Conservation (phyloP, 2,888 invertebrate genomes). For the Callimorpha dominula region DNA sequence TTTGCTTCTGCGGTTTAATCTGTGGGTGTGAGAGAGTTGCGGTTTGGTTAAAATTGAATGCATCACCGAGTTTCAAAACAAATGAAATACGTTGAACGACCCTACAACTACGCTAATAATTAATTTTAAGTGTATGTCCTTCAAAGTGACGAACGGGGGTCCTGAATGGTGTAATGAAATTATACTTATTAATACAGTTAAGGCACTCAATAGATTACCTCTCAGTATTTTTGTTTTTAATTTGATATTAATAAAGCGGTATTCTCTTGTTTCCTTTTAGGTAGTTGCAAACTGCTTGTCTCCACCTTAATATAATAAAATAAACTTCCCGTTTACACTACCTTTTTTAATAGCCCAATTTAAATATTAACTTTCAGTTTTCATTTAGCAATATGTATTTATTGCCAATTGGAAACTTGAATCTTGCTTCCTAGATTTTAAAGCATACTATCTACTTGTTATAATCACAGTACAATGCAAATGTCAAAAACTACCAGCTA, state of each 20-base stretch:
- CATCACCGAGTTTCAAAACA: slow-evolving; percentile 10
- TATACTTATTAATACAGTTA: neutral
- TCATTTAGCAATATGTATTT: no score
- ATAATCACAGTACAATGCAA: no score
- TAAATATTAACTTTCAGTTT: no score
- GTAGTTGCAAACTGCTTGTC: no score
- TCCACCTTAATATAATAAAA: no score
- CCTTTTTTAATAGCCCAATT: no score
- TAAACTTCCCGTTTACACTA: no score
- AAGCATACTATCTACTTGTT: no score
- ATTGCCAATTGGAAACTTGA: no score
- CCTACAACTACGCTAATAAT: neutral
- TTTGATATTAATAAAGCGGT: neutral
- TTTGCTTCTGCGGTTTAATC: neutral
- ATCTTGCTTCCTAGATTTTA: no score
- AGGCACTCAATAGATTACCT: neutral
- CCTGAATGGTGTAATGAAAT: neutral
- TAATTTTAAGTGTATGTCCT: neutral
- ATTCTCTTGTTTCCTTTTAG: neutral
- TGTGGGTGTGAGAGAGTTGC: neutral
- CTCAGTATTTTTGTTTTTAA: neutral
- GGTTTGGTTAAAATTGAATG: slow-evolving; percentile 6
- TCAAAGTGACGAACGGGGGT: neutral
- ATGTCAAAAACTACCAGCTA: no score
- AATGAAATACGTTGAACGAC: slow-evolving; percentile 2